Conservation (phyloP, 2,888 invertebrate species). For the Priapulus caudatus region DNA sequence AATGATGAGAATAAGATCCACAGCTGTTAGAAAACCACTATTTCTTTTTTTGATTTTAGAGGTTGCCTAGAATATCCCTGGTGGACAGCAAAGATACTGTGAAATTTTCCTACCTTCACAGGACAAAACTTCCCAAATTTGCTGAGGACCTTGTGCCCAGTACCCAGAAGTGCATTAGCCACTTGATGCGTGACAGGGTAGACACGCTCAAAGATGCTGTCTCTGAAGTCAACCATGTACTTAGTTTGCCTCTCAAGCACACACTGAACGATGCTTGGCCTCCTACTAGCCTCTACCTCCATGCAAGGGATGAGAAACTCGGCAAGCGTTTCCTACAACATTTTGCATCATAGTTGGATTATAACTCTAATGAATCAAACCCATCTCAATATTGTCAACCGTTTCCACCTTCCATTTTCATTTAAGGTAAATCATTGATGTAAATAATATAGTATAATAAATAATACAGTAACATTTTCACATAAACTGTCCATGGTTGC, state of each 20-base stretch:
- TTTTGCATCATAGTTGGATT: too few relatives aligned
- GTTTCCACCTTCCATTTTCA: too few relatives aligned
- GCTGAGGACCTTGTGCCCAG: constrained; percentile 38
- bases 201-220: constrained; percentile 37
- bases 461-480: too few relatives aligned
- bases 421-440: too few relatives aligned
- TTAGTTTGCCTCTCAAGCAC: constrained; percentile 27
- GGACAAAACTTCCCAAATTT: constrained; percentile 40
- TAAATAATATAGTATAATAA: too few relatives aligned
- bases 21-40: too few relatives aligned
- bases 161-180: constrained; percentile 32
- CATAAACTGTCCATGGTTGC: too few relatives aligned
- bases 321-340: constrained; percentile 35
- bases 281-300: constrained; percentile 33
- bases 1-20: too few relatives aligned
- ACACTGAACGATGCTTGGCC: constrained; percentile 36
- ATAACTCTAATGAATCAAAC: too few relatives aligned
- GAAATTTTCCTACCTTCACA: constrained; percentile 28
- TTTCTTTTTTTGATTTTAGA: too few relatives aligned
- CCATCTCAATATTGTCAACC: too few relatives aligned
- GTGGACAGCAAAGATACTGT: constrained; percentile 14
- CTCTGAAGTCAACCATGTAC: constrained; percentile 20
- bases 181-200: constrained; percentile 33
- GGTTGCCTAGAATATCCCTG: too few relatives aligned
- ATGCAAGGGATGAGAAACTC: constrained; percentile 33